Base-by-base conservation (phyloP, 2,888 invertebrate species). In the Steinernema carpocapsae region DNA sequence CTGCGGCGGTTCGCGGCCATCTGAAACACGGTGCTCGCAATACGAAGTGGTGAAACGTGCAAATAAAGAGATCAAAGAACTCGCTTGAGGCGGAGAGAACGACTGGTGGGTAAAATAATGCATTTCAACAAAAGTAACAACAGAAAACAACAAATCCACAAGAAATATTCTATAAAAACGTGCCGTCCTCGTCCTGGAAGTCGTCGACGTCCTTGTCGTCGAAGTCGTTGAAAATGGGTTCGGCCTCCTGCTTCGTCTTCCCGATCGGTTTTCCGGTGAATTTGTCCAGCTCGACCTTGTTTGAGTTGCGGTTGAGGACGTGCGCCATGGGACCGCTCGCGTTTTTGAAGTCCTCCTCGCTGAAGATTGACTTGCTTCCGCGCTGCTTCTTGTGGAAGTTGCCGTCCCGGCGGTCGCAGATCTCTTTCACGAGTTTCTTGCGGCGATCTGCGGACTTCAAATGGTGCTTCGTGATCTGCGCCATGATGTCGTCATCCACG, bases 371-470 rank as follows among this genome's bases (percentile, higher is more conserved):
- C 17, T 32, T 32, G 17, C 17, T 17, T 2, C 17, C 48, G 29
- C 10, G 26, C 32, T 1, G 3, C 24, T 12, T 22, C 64, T 64
- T 64, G 29, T 29, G 24, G 2, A 4, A 32, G 17, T 64, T 64
- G 4, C 64, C 64, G 32, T 64, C 64, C 37, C 29, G 24, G 17
- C 7, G 29, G 19, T 64, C 64, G 32, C 22, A 26, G 37, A 64
- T 64, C 17, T 64, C 64, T n/a, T 64, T 29, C 2, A 64, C 32
- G 17, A 64, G 10, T n/a, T 64, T 64, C 64, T 64, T 64, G 24
- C 64, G 22, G 17, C 29, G 64, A 64, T 64, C 64, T 64, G 64
- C 64, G 10, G 32, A 17, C 64, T 64, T 64, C 64, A 64, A 17
- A n/a, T 64, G 64, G 32, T 64, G 64, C 17, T 26, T 32, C 19